phyloP scores from a whole-genome alignment of 2,113 vertebrate genomes.

The Cervus canadensis region DNA sequence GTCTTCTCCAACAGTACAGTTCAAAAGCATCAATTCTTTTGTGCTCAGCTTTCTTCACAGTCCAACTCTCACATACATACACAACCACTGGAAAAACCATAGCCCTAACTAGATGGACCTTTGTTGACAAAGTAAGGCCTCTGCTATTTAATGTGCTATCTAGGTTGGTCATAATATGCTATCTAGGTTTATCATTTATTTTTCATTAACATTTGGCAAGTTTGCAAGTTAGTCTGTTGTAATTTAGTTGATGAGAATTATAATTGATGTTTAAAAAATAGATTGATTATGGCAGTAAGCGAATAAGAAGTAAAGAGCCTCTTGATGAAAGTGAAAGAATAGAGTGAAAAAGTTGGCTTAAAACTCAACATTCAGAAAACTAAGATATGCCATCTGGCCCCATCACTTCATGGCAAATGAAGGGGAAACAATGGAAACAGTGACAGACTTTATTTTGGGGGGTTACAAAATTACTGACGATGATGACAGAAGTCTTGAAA shows the following conservation, averaged over 20 bases:
- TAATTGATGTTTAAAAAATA: slow-evolving; percentile 71
- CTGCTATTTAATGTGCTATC: too few species aligned
- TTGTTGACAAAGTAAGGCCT: too few species aligned
- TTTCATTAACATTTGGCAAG: slow-evolving; percentile 65
- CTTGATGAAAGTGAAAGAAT: neutral
- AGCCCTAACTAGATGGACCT: too few species aligned
- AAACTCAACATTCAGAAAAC: neutral
- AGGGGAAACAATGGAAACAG: neutral
- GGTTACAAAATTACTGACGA: neutral
- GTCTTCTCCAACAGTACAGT: too few species aligned
- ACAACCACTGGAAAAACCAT: too few species aligned
- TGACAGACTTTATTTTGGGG: neutral
- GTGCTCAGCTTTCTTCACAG: too few species aligned
- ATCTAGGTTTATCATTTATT: slow-evolving; percentile 3
- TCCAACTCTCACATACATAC: too few species aligned
- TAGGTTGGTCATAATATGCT: too few species aligned
- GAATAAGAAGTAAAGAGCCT: neutral
- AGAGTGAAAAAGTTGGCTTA: neutral
- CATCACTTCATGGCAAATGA: neutral
- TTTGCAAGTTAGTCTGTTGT: slow-evolving; percentile 50
- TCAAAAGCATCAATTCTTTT: too few species aligned
- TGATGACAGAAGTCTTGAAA: neutral
- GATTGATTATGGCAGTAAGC: slow-evolving; percentile 45
- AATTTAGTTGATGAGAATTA: slow-evolving; percentile 61
- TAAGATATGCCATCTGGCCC: neutral